Evolutionary conservation across 2,888 invertebrate species (phyloP).

Genomic region (Cosmia pyralina): DNA sequence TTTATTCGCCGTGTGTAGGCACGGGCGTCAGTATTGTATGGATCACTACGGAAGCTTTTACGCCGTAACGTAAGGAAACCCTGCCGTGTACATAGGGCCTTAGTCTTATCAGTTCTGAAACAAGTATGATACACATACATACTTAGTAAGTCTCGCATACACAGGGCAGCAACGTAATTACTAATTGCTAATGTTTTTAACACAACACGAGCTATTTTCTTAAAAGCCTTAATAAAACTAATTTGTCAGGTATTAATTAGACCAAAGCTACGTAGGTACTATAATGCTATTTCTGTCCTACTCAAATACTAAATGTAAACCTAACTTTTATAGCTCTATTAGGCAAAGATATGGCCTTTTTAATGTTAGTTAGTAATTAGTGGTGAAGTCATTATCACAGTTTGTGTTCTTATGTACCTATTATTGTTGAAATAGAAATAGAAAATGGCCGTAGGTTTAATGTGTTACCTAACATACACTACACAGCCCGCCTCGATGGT

Average conservation of each 20-base stretch:
- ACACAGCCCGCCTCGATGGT: no score
- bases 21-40: no score
- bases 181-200: neutral
- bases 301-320: constrained; percentile 15
- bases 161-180: neutral
- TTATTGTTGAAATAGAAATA: no score
- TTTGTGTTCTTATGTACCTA: no score
- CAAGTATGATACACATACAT: no score
- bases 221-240: neutral
- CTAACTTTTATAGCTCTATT: constrained; percentile 36
- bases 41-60: no score
- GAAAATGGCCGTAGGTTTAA: no score
- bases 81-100: no score
- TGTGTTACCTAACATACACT: no score
- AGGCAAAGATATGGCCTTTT: constrained; percentile 19
- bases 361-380: constrained; percentile 32
- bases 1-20: no score
- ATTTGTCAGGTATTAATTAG: constrained; percentile 1
- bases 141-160: no score
- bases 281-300: constrained; percentile 13
- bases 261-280: neutral
- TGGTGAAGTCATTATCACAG: constrained; percentile 4
- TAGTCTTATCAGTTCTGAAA: neutral
- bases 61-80: no score
- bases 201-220: neutral